These are phyloP conservation scores for Cyanistes caeruleus DNA, from an alignment of 2,113 vertebrate species.

Conservation along the genomic window DNA sequence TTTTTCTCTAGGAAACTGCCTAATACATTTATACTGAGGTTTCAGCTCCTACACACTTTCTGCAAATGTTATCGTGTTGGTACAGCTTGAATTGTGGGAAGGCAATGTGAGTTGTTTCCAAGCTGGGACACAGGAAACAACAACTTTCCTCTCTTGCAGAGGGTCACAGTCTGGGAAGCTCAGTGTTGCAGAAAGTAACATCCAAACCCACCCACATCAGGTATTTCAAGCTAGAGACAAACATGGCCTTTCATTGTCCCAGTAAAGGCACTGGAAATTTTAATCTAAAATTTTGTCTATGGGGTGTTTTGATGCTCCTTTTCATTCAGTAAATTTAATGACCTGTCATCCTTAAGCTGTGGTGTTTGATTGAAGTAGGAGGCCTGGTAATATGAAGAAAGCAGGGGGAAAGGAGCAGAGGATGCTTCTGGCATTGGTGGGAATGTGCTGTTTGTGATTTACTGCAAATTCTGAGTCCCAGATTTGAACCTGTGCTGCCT, in stretches of 20 bases:
- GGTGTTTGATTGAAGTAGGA: neutral
- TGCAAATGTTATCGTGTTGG: neutral
- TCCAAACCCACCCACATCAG: neutral
- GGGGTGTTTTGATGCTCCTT: neutral
- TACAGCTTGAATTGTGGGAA: neutral
- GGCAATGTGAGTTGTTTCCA: neutral
- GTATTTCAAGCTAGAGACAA: neutral
- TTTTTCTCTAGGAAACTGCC: neutral
- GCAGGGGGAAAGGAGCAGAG: neutral
- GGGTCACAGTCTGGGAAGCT: neutral
- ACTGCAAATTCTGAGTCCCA: neutral
- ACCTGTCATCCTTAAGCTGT: neutral
- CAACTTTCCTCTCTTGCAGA: neutral
- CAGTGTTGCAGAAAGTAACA: neutral
- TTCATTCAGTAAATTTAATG: neutral
- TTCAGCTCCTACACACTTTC: neutral
- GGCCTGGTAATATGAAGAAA: neutral
- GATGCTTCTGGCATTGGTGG: neutral
- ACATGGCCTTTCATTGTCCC: neutral
- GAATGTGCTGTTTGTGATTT: neutral
- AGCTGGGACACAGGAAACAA: neutral
- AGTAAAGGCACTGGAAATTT: neutral
- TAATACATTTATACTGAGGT: accelerated
- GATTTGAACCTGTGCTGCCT: neutral
- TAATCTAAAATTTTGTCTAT: neutral